Conservation (phyloP, 1,140 invertebrate species). For the Anthonomus grandis region DNA sequence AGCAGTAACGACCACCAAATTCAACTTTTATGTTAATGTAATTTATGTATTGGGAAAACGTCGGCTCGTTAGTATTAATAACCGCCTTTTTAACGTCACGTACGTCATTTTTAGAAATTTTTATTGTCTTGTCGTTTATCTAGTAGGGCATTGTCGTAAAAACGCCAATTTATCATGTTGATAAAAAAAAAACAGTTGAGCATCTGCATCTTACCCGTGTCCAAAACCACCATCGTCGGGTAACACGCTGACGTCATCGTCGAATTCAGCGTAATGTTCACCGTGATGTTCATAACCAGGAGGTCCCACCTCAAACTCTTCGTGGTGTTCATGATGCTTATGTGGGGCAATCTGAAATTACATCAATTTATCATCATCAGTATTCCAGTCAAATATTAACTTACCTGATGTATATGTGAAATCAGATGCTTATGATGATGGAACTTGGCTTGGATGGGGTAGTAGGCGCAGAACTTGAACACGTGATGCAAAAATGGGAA, state of each 20-base stretch:
- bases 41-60: background rate
- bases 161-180: background rate
- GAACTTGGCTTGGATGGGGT: constrained; percentile 67
- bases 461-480: constrained; percentile 81
- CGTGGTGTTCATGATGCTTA: constrained; percentile 15
- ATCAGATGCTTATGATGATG: constrained; percentile 78
- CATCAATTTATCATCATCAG: too few species aligned
- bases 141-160: too few species aligned
- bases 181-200: background rate
- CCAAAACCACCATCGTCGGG: constrained; percentile 23
- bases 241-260: constrained; percentile 21
- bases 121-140: too few species aligned
- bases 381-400: too few species aligned
- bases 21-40: background rate
- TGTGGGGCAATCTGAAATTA: constrained; percentile 8
- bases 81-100: background rate
- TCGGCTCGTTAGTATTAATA: background rate
- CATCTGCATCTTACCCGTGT: constrained; percentile 18
- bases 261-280: constrained; percentile 18
- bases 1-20: too few species aligned
- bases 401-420: constrained; percentile 58
- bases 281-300: constrained; percentile 22
- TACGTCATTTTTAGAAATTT: too few species aligned
- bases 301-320: constrained; percentile 20
- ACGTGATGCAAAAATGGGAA: constrained; percentile 77